Conservation (phyloP, 1,140 invertebrate genomes). For the Dufourea novaeangliae region DNA sequence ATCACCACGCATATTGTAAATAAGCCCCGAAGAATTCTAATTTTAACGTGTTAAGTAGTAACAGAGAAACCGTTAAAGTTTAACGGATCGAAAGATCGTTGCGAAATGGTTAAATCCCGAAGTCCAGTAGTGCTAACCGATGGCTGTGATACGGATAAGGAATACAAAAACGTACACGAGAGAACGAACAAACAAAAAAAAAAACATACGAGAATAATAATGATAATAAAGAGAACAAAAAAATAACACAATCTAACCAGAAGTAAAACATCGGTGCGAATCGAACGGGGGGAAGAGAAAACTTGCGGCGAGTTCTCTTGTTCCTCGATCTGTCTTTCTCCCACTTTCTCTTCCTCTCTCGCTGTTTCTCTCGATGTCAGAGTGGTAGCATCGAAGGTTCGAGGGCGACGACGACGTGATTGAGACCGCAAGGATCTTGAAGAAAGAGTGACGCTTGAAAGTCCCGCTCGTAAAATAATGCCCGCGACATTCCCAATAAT, state of each 20-base stretch:
- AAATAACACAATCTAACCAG: not conserved
- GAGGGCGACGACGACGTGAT: constrained; percentile 31
- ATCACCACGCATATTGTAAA: constrained; percentile 54
- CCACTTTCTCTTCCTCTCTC: not conserved
- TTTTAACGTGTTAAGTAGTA: constrained; percentile 64
- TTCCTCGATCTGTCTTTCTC: constrained; percentile 36
- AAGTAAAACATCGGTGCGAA: not conserved
- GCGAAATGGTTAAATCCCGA: constrained; percentile 64
- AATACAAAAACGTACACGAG: constrained; percentile 49
- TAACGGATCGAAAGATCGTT: constrained; percentile 62
- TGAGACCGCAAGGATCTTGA: not conserved
- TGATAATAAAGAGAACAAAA: not conserved
- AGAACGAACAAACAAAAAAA: constrained; percentile 43
- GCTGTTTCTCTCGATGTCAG: not conserved
- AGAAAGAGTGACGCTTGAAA: not conserved
- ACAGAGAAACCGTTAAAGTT: constrained; percentile 52
- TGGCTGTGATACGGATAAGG: constrained; percentile 74
- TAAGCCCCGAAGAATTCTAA: constrained; percentile 51
- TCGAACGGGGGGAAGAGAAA: constrained; percentile 5
- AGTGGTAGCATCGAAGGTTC: not conserved
- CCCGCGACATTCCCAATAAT: constrained; percentile 66
- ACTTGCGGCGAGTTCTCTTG: constrained; percentile 42
- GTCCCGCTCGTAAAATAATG: constrained; percentile 55
- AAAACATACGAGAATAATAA: constrained; percentile 7
- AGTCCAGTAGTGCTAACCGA: constrained; percentile 71